Evolutionary conservation across 2,888 invertebrate species (phyloP), one percentile per base, ranked within the genome.

Genomic region (Synergus laeviventris): DNA sequence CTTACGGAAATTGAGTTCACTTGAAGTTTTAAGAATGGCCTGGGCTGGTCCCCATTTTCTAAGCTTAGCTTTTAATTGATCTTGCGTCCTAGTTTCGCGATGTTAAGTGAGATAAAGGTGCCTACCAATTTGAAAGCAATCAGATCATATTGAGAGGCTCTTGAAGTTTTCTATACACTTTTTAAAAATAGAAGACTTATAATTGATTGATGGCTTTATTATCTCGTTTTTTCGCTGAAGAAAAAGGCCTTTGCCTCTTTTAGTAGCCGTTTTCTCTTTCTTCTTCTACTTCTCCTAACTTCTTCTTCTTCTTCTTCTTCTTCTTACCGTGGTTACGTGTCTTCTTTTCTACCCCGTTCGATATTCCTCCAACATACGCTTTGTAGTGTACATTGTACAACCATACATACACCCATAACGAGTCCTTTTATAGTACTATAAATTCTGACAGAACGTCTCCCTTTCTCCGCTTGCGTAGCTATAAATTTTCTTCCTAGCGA

Each of bases 391-490:
- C 54, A 38, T 9, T 24, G 16, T 62, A 61, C 54, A 31, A 31
- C 7, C 31, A 16, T 54, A 54, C 54, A 54, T 49, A n/a, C 42
- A n/a, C 42, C 42, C 18, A 18, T 54, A 54, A 54, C 54, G 18
- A 54, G 54, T 54, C 54, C 54, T 54, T 54, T 54, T 54, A 54
- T n/a, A 54, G 54, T 54, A 54, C 54, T 18, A 54, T 54, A 54
- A 54, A 54, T 18, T 54, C 54, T 54, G 54, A 54, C 54, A 54
- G 61, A 61, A n/a, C 61, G 5, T 61, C 61, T 61, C 61, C 61
- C 38, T 61, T 61, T 61, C 38, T 61, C 61, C 9, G 16, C 36
- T 1, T 61, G 61, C 38, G 38, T 61, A n/a, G 36, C 61, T 36
- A 61, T 36, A 61, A 38, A 61, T 61, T n/a, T 61, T 36, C 18